Evolutionary conservation across 2,888 invertebrate species (phyloP), one percentile per base, ranked within the genome.

Genomic region (Tetragonisca angustula): DNA sequence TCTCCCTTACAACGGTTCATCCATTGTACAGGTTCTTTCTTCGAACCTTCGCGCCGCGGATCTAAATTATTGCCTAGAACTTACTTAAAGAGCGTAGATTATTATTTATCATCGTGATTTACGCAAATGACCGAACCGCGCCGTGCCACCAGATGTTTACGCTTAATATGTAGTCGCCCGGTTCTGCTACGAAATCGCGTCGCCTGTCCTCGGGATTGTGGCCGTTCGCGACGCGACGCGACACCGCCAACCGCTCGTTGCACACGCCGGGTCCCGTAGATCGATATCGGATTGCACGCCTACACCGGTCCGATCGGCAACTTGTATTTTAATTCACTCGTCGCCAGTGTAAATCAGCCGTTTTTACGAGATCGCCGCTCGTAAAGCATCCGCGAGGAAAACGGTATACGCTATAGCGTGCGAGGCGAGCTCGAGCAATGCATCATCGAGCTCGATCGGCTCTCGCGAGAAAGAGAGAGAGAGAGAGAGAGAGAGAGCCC

Each of bases 61-160:
- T 89, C 89, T 90, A 90, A 89, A 89, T 90, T 90, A 89, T 90
- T 89, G 90, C 89, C 87, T 89, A 85, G 90, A 85, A 88, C 90
- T 90, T 84, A 84, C 89, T 89, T 89, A 88, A 89, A 89, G 85
- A 88, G 87, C 90, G 85, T 90, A 89, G 90, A 90, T 89, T 89
- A 89, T 89, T 89, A 89, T 89, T 89, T 90, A 89, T 89, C 89
- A 88, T 90, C 87, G 84, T 90, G 89, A 89, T 89, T 89, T 89
- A 89, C 89, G 89, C 89, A 90, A 89, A 89, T 89, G 90, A 89
- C 89, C 87, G 87, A 89, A 89, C 9, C 90, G 85, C 90, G 89
- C 90, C 86, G 84, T 81, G 89, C 89, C 89, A 89, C 89, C 89
- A 89, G 89, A 90, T 90, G 89, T 89, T 89, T 83, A 85, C 85